These are phyloP conservation scores for Antennarius striatus DNA, from an alignment of 2,113 vertebrate species.

Conservation along the genomic window DNA sequence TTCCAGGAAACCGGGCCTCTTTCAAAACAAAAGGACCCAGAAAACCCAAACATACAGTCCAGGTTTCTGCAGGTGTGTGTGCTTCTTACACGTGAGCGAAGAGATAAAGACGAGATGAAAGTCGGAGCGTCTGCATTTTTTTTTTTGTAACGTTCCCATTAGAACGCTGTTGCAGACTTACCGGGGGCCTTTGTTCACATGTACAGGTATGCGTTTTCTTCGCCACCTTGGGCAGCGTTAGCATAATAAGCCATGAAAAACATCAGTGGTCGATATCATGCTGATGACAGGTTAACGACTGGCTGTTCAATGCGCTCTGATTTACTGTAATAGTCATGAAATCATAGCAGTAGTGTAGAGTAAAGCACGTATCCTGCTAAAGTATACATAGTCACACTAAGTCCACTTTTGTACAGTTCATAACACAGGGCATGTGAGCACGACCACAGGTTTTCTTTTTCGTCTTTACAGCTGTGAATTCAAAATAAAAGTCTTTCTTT, in stretches of 20 bases:
- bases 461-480: constrained; percentile 25
- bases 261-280: constrained; percentile 21
- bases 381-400: background rate
- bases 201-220: background rate
- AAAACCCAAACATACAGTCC: constrained; percentile 42
- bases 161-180: background rate
- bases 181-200: constrained; percentile 12
- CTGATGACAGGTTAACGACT: constrained; percentile 43
- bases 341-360: constrained; percentile 6
- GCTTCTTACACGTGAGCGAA: background rate
- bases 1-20: constrained; percentile 34
- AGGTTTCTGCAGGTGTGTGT: constrained; percentile 32
- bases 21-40: constrained; percentile 34
- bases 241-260: constrained; percentile 2
- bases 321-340: constrained; percentile 32
- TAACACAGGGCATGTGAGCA: constrained; percentile 17
- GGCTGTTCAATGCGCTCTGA: constrained; percentile 13
- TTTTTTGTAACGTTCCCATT: constrained; percentile 3
- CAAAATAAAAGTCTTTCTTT: constrained; percentile 23
- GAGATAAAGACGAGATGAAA: constrained; percentile 32
- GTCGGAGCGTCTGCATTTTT: constrained; percentile 2
- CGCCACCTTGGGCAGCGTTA: constrained; percentile 12
- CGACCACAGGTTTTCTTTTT: background rate
- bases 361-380: background rate
- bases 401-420: constrained; percentile 10